These are phyloP conservation scores for Perdita meconis DNA, from an alignment of 2,888 invertebrate genomes.

Conservation along the genomic window DNA sequence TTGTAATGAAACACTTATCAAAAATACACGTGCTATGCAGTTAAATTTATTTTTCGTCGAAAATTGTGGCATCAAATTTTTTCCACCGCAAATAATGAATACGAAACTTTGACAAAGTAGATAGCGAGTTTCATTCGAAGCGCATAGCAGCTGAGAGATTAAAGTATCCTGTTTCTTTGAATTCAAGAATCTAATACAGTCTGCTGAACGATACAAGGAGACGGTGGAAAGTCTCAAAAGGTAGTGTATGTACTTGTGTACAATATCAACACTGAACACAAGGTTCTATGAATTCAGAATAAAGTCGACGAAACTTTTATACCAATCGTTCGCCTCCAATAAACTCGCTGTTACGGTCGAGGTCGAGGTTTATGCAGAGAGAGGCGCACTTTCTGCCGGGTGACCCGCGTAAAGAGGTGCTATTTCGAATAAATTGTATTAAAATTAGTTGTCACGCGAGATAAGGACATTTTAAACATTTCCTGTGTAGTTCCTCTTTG, in stretches of 20 bases:
- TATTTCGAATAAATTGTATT: slow-evolving; percentile 6
- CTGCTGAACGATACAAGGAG: too few relatives aligned
- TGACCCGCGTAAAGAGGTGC: neutral
- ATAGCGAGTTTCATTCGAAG: too few relatives aligned
- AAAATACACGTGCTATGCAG: too few relatives aligned
- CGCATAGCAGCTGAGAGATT: too few relatives aligned
- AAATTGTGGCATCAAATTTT: too few relatives aligned
- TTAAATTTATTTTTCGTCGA: too few relatives aligned
- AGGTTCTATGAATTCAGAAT: slow-evolving; percentile 1
- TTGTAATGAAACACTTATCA: too few relatives aligned
- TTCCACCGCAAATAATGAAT: too few relatives aligned
- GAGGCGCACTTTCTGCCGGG: neutral
- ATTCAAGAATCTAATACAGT: neutral
- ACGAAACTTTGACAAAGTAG: too few relatives aligned
- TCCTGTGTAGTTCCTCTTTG: neutral
- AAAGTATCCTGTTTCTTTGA: too few relatives aligned
- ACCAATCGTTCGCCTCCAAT: neutral
- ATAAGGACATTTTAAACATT: neutral
- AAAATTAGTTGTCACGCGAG: neutral
- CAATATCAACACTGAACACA: neutral
- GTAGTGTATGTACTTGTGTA: neutral
- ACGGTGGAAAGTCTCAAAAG: too few relatives aligned
- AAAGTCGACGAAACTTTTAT: slow-evolving; percentile 1
- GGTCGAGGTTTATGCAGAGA: slow-evolving; percentile 1
- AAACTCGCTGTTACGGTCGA: neutral